phyloP scores from a whole-genome alignment of 2,888 invertebrate genomes.

The Plebejus melissa region DNA sequence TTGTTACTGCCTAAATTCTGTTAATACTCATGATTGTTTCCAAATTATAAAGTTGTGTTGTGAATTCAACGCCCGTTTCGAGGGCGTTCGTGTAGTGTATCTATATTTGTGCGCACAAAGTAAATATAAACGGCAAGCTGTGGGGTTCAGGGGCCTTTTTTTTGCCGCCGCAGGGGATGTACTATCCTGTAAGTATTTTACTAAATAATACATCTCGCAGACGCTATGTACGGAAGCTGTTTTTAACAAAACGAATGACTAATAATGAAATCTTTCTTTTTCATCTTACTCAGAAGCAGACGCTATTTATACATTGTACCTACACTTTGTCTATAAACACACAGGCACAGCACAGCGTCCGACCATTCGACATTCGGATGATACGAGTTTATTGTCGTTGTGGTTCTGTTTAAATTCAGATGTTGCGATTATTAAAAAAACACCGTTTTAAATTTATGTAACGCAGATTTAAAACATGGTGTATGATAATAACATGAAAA shows the following conservation, averaged over 20 bases:
- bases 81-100: constrained; percentile 72
- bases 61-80: constrained; percentile 64
- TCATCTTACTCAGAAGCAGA: constrained; percentile 22
- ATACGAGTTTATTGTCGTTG: not conserved
- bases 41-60: constrained; percentile 74
- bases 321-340: constrained; percentile 26
- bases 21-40: constrained; percentile 73
- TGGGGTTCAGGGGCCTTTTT: constrained; percentile 97
- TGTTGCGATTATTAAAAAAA: not conserved
- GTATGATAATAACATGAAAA: not conserved
- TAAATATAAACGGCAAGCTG: constrained; percentile 93
- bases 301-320: constrained; percentile 23
- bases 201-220: constrained; percentile 31
- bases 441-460: not conserved
- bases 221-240: not conserved
- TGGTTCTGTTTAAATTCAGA: not conserved
- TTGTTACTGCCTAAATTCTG: constrained; percentile 45
- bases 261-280: constrained; percentile 20
- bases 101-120: constrained; percentile 78
- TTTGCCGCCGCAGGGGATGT: constrained; percentile 97
- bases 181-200: constrained; percentile 92
- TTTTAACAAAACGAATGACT: not conserved
- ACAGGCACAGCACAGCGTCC: not conserved
- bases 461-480: not conserved
- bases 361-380: not conserved